phyloP scores from a whole-genome alignment of 2,113 vertebrate genomes.

The Mesoclemmys tuberculata region DNA sequence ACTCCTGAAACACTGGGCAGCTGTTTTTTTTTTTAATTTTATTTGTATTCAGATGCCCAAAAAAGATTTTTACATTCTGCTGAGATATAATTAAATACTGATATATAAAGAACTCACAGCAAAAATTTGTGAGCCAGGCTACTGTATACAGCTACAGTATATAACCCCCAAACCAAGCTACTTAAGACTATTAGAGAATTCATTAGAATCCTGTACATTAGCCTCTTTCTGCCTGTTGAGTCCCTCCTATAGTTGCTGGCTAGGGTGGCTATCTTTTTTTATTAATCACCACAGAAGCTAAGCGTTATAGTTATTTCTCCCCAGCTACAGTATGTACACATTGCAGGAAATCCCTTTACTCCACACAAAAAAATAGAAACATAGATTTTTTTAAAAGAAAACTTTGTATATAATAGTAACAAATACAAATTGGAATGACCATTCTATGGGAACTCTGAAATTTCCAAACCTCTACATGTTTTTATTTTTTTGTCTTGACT shows the following conservation, averaged over 20 bases:
- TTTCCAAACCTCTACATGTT: not conserved
- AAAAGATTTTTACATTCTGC: slow-evolving; percentile 1
- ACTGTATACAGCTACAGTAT: slow-evolving; percentile 40
- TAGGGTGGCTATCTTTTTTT: not conserved
- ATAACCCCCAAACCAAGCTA: slow-evolving; percentile 9
- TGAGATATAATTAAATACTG: slow-evolving; percentile 61
- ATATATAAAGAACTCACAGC: slow-evolving; percentile 12
- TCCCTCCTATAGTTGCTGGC: not conserved
- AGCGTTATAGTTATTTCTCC: not conserved
- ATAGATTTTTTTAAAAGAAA: not conserved
- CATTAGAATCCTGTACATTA: slow-evolving; percentile 21
- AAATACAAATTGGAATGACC: not conserved
- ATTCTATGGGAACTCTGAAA: not conserved
- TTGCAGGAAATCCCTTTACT: not conserved
- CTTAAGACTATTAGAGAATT: slow-evolving; percentile 39
- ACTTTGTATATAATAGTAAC: not conserved
- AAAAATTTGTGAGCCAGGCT: slow-evolving; percentile 32
- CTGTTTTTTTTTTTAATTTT: not conserved
- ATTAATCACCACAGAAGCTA: slow-evolving; percentile 7
- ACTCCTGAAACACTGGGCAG: not conserved
- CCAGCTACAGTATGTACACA: not conserved
- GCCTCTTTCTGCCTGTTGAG: not conserved
- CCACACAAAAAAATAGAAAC: not conserved
- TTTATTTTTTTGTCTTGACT: not conserved
- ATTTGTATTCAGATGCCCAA: slow-evolving; percentile 43